Evolutionary conservation across 37 sponge, comb jelly and placozoan species (phyloP).

Genomic region (Cladorhizidae sp.): DNA sequence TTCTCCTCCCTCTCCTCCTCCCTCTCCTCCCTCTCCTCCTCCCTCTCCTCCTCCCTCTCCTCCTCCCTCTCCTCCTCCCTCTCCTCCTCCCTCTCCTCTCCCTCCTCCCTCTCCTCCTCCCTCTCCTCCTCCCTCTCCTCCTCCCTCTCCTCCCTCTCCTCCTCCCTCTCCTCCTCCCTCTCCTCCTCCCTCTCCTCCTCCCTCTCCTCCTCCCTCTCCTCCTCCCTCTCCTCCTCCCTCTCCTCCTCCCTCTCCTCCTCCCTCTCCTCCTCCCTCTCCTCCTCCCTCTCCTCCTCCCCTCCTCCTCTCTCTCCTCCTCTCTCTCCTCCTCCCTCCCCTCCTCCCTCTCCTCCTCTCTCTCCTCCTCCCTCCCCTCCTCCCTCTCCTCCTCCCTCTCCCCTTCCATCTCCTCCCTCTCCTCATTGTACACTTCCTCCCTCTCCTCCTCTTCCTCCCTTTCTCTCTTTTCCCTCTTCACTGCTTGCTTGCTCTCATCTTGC

Average conservation of each 20-base stretch:
- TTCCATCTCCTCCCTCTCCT: too few relatives aligned
- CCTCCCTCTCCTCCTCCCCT: slow-evolving; percentile 15
- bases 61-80: neutral
- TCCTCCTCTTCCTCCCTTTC: too few relatives aligned
- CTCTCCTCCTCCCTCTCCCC: too few relatives aligned
- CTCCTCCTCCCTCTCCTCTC: neutral
- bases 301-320: too few relatives aligned
- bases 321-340: too few relatives aligned
- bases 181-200: neutral
- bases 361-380: too few relatives aligned
- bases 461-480: too few relatives aligned
- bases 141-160: slow-evolving; percentile 5
- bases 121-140: neutral
- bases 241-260: neutral
- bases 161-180: neutral
- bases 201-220: slow-evolving; percentile 1
- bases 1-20: slow-evolving; percentile 7
- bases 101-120: slow-evolving; percentile 9
- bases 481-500: too few relatives aligned
- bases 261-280: slow-evolving; percentile 1
- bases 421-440: too few relatives aligned
- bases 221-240: slow-evolving; percentile 7
- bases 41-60: neutral
- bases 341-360: too few relatives aligned
- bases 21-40: neutral